A percentile compares a stretch with the other conserved stretches of the same genome.
phyloP scores from a whole-genome alignment of 2,113 vertebrate genomes.

The Poeciliopsis prolifica region DNA sequence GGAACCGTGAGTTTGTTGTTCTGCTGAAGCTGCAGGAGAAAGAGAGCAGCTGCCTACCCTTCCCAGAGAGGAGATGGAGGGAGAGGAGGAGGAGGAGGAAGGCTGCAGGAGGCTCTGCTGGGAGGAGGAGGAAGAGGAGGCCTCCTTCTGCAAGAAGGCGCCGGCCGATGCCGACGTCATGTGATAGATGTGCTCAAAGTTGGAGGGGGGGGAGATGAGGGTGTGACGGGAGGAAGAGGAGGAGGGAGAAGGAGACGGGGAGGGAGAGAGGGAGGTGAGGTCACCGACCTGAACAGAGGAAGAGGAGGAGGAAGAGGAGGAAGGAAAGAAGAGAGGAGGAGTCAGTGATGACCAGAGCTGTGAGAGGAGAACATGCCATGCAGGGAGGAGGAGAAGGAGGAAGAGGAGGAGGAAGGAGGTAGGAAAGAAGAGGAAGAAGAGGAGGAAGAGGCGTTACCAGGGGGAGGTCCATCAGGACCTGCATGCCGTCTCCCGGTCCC shows the following conservation, averaged over 20 bases:
- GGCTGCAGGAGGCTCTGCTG: slow-evolving; percentile 74
- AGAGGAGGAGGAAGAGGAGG: slow-evolving; percentile 46
- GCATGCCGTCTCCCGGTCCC: slow-evolving; percentile 98
- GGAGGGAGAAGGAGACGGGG: slow-evolving; percentile 81
- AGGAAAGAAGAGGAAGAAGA: not conserved
- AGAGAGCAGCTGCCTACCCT: slow-evolving; percentile 82
- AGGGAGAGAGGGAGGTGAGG: slow-evolving; percentile 78
- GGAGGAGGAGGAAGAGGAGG: slow-evolving; percentile 79
- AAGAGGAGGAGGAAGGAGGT: not conserved
- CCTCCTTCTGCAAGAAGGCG: slow-evolving; percentile 86
- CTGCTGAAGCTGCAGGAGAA: not conserved
- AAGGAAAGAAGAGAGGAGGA: slow-evolving; percentile 78
- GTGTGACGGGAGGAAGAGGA: slow-evolving; percentile 83
- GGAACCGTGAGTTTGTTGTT: not conserved
- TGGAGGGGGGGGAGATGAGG: slow-evolving; percentile 86
- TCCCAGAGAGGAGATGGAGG: slow-evolving; percentile 86
- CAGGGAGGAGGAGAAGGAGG: slow-evolving; percentile 2
- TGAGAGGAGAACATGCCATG: slow-evolving; percentile 47
- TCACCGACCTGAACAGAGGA: slow-evolving; percentile 71
- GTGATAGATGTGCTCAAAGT: slow-evolving; percentile 89
- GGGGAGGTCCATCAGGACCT: slow-evolving; percentile 98
- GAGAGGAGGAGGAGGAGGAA: slow-evolving; percentile 80
- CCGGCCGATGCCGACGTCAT: slow-evolving; percentile 84
- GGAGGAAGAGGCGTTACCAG: slow-evolving; percentile 80
- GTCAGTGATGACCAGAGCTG: slow-evolving; percentile 58